phyloP scores from a whole-genome alignment of 2,113 vertebrate species.

The Thermophis baileyi region DNA sequence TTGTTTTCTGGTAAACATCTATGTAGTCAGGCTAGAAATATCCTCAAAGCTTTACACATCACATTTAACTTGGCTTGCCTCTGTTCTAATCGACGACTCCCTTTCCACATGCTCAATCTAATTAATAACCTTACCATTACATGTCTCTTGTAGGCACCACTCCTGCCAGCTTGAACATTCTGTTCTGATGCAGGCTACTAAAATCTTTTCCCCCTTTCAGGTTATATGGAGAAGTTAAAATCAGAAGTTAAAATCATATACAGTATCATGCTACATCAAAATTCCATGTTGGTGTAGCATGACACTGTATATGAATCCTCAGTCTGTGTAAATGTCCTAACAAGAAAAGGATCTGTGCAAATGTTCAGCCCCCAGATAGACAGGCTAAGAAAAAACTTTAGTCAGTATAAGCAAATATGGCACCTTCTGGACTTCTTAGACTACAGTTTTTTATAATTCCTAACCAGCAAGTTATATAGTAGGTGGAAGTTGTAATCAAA shows the following conservation, averaged over 20 bases:
- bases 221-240: not conserved
- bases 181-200: not conserved
- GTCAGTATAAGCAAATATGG: not conserved
- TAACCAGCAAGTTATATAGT: not conserved
- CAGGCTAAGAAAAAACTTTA: not conserved
- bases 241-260: not conserved
- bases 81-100: not conserved
- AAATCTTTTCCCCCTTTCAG: not conserved
- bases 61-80: not conserved
- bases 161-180: not conserved
- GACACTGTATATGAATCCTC: not conserved
- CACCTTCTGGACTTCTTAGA: not conserved
- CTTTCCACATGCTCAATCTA: not conserved
- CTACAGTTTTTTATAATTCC: not conserved
- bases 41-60: not conserved
- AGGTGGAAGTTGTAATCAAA: not conserved
- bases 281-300: not conserved
- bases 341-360: not conserved
- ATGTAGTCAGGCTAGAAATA: not conserved
- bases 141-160: not conserved
- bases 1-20: not conserved
- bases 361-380: not conserved
- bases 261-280: too few relatives aligned
- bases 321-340: not conserved
- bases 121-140: not conserved